These are phyloP conservation scores for Rhabditophanes sp. DNA, from an alignment of 2,888 invertebrate genomes.

Conservation along the genomic window DNA sequence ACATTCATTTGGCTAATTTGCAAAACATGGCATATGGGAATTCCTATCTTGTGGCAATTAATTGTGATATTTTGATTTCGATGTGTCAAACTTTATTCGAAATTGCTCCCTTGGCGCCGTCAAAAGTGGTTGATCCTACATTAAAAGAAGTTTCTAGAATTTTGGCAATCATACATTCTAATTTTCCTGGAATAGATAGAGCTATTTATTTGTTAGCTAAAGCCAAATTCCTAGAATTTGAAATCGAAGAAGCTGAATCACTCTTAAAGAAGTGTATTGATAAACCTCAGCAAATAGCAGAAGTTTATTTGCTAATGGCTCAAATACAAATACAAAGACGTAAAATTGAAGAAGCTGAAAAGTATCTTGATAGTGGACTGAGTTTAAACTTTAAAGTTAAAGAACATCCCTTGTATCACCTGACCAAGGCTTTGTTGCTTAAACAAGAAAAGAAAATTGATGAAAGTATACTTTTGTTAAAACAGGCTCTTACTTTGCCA, in stretches of 20 bases:
- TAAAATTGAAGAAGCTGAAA: constrained; percentile 53
- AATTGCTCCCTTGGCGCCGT: constrained; percentile 49
- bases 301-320: constrained; percentile 69
- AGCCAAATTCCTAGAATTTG: constrained; percentile 60
- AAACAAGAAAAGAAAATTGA: constrained; percentile 59
- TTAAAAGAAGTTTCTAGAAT: constrained; percentile 54
- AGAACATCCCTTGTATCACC: constrained; percentile 75
- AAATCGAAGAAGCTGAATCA: constrained; percentile 57
- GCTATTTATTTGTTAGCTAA: constrained; percentile 58
- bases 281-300: constrained; percentile 60
- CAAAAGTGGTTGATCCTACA: constrained; percentile 47
- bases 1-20: constrained; percentile 21
- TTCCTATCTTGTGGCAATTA: constrained; percentile 59
- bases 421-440: constrained; percentile 66
- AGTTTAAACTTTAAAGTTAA: constrained; percentile 81
- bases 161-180: constrained; percentile 58
- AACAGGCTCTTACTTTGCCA: constrained; percentile 58
- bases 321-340: constrained; percentile 27
- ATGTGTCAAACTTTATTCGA: constrained; percentile 25
- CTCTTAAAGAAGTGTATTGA: constrained; percentile 61
- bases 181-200: constrained; percentile 58
- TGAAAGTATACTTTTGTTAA: constrained; percentile 61
- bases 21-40: constrained; percentile 57
- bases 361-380: constrained; percentile 70
- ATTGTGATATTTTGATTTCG: constrained; percentile 65